Base-by-base conservation (phyloP, 1,140 invertebrate genomes). In the Heliothis subflexa region DNA sequence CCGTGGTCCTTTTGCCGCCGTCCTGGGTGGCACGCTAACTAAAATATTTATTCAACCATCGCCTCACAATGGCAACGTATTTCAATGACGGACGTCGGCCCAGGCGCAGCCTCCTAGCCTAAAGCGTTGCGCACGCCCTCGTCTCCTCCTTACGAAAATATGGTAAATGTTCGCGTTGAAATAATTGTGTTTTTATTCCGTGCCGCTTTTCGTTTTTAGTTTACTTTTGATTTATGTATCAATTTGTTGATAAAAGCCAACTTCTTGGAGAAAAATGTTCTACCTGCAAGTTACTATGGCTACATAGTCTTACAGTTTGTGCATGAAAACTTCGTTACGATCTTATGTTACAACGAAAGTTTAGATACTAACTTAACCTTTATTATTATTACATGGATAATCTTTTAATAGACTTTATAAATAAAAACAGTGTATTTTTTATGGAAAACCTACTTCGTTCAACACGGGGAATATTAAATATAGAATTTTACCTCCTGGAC, bases 1-100 rank as follows among this genome's bases (percentile, higher is more conserved):
- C 45, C 55, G 68, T 50, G 72, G 64, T 57, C 82, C 81, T 81
- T 79, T 78, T 78, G 61, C 21, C 70, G 73, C 79, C 82, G 80
- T 64, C 64, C 72, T 84, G 82, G 82, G 82, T 84, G 82, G 82
- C 71, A 74, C 74, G 70, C 74, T 80, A 79, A 81, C 70, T 80
- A 81, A 84, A 81, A 84, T 84, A 84, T 84, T 84, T 84, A 84
- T 80, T 84, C 78, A 76, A 40, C 78, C 55, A 76, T 50, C 68
- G 79, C 73, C 68, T 75, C 70, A 83, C 82, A 83, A 83, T 83
- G 78, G 79, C 79, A 83, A 74, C 78, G 78, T 73, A 80, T 81
- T 81, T 79, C 82, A 81, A 81, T 83, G 82, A 81, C 78, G 73
- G 21, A 68, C 66, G 12, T 78, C 62, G 62, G 61, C 55, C 66